Conservation (phyloP, 2,797 vertebrate species). For the Menidia menidia region DNA sequence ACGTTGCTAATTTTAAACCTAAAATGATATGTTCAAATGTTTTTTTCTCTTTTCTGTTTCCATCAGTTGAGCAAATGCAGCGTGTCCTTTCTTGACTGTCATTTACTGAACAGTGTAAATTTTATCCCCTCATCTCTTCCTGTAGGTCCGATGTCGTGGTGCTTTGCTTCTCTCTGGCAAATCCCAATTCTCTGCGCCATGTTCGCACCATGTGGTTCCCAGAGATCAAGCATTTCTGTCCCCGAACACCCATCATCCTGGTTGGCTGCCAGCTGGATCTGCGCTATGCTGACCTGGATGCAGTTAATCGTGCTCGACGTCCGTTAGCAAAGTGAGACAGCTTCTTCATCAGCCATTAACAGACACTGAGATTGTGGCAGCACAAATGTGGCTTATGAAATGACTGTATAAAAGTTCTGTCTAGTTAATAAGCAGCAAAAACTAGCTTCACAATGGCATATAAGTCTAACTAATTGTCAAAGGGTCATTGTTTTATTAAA, state of each 20-base stretch:
- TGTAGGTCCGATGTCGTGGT: slow-evolving; percentile 92
- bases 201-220: slow-evolving; percentile 95
- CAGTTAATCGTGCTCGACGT: slow-evolving; percentile 87
- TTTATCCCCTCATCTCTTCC: not conserved
- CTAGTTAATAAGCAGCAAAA: slow-evolving; percentile 13
- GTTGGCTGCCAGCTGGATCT: slow-evolving; percentile 96
- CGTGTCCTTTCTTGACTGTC: slow-evolving; percentile 34
- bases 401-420: not conserved
- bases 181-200: slow-evolving; percentile 92
- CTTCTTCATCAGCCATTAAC: slow-evolving; percentile 32
- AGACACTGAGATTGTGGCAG: slow-evolving; percentile 12
- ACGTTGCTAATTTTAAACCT: slow-evolving; percentile 48
- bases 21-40: slow-evolving; percentile 49
- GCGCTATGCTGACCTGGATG: slow-evolving; percentile 88
- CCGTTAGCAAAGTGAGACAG: slow-evolving; percentile 87
- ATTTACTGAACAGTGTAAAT: slow-evolving; percentile 14
- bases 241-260: slow-evolving; percentile 91
- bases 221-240: slow-evolving; percentile 96
- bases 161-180: slow-evolving; percentile 93
- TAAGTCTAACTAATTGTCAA: not conserved
- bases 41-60: slow-evolving; percentile 19
- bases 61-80: slow-evolving; percentile 36
- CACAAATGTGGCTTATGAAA: not conserved
- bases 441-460: not conserved
- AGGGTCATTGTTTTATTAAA: not conserved